A percentile compares a stretch with the other conserved stretches of the same genome.
phyloP scores from a whole-genome alignment of 2,888 invertebrate species.

The Eristalinus aeneus region DNA sequence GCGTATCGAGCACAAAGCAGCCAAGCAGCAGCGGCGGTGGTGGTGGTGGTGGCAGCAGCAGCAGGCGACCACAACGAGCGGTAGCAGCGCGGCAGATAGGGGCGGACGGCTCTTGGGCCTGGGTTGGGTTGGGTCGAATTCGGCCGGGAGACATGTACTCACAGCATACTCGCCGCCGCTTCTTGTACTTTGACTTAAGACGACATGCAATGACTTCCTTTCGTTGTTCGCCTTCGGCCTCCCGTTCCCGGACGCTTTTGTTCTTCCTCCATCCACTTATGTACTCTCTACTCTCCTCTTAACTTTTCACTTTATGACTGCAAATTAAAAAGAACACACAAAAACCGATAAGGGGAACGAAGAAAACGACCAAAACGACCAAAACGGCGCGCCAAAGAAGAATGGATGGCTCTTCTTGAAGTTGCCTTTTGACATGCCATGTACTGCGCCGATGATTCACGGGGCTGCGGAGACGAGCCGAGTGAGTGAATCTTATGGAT shows the following conservation, averaged over 20 bases:
- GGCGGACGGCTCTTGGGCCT: constrained; percentile 33
- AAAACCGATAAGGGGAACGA: background rate
- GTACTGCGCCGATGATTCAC: constrained; percentile 46
- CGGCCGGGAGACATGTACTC: constrained; percentile 37
- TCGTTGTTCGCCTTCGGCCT: background rate
- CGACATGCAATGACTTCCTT: constrained; percentile 68
- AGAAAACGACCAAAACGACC: background rate
- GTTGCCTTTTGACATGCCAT: constrained; percentile 68
- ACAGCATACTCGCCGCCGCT: constrained; percentile 1
- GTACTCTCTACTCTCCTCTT: constrained; percentile 30
- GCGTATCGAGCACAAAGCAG: constrained; percentile 47
- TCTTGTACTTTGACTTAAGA: constrained; percentile 54
- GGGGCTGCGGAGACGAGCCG: background rate
- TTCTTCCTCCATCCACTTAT: constrained; percentile 12
- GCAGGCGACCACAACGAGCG: background rate
- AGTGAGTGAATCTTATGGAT: constrained; percentile 45
- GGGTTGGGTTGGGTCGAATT: constrained; percentile 46
- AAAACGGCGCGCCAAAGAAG: background rate
- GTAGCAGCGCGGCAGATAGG: constrained; percentile 23
- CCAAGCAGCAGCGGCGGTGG: constrained; percentile 16
- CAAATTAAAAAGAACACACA: constrained; percentile 36
- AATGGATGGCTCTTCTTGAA: constrained; percentile 25
- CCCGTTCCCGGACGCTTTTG: constrained; percentile 14
- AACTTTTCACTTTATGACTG: constrained; percentile 56
- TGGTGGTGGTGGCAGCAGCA: background rate